phyloP scores from a whole-genome alignment of 2,888 invertebrate genomes.

The Galerucella pusilla region DNA sequence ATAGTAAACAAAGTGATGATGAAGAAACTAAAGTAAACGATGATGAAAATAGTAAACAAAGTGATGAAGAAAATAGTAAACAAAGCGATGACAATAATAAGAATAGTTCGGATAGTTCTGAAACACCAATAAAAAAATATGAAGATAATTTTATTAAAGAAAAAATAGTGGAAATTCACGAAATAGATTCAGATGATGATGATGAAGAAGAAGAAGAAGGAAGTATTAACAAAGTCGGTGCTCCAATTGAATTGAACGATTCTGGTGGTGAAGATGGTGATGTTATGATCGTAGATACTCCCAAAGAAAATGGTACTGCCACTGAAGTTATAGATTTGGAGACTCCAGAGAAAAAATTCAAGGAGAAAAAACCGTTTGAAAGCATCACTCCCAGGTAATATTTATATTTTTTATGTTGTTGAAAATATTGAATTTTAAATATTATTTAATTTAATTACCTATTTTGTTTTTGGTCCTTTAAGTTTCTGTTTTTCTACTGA shows the following conservation, averaged over 20 bases:
- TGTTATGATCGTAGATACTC: constrained; percentile 60
- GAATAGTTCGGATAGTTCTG: constrained; percentile 16
- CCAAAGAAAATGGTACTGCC: constrained; percentile 55
- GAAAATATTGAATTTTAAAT: too few relatives aligned
- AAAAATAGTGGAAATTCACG: constrained; percentile 52
- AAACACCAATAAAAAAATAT: constrained; percentile 22
- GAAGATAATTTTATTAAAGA: constrained; percentile 24
- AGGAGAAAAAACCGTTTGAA: constrained; percentile 41
- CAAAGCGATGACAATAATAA: neutral
- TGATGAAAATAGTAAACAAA: constrained; percentile 14
- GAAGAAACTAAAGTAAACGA: neutral
- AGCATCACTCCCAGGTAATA: constrained; percentile 51
- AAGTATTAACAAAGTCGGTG: constrained; percentile 43
- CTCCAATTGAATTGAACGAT: constrained; percentile 60
- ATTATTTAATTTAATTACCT: too few relatives aligned
- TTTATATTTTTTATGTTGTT: neutral
- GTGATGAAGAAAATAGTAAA: constrained; percentile 36
- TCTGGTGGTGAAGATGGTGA: constrained; percentile 53
- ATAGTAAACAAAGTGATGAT: constrained; percentile 10
- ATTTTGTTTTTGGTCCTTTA: too few relatives aligned
- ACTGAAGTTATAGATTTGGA: constrained; percentile 56
- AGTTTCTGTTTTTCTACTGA: too few relatives aligned
- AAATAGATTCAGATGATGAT: constrained; percentile 52
- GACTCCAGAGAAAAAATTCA: constrained; percentile 63
- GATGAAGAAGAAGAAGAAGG: constrained; percentile 41